Evolutionary conservation across 2,797 vertebrate species (phyloP), one percentile per base, ranked within the genome.

Genomic region (Luscinia luscinia): DNA sequence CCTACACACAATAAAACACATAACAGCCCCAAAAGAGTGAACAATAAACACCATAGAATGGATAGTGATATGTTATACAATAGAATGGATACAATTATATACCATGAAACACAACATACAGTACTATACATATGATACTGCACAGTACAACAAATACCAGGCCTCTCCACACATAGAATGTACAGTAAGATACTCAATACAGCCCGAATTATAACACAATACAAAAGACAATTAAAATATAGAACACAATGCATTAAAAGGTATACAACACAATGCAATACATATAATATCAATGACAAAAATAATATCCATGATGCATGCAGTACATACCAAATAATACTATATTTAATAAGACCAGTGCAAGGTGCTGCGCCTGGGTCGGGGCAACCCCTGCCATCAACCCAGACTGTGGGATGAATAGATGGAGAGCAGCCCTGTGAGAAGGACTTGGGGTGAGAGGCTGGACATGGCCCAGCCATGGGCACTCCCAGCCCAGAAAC

Each of bases 381-480:
- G 0, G 21, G 4, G 3, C 9, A 54, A 18, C 20, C 2, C 6
- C 34, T 16, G 10, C 1, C 2, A 28, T 11, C 15, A 61, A 1
- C 12, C 9, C 19, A 52, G 46, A 2, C n/a, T 46, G 11, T 2
- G 15, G 4, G 4, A 32, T 22, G 18, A 27, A 4, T 6, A 43
- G 36, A 8, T 19, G 0, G 0, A 32, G 9, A n/a, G 9, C 23
- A 55, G 49, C 34, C 28, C 41, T 72, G 6, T 0, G 4, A 28
- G 22, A 26, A 64, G 28, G 32, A 1, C 2, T 17, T 58, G 28
- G 28, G 30, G 2, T 73, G 52, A 79, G 36, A 49, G 27, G 45
- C 27, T 79, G 75, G 38, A 45, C 38, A 24, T 28, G 67, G n/a
- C 7, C 28, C 36, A n/a, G 67, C 41, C 45, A 28, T 23, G 49